Conservation (phyloP, 2,797 vertebrate genomes). For the Rhodeus uyekii region DNA sequence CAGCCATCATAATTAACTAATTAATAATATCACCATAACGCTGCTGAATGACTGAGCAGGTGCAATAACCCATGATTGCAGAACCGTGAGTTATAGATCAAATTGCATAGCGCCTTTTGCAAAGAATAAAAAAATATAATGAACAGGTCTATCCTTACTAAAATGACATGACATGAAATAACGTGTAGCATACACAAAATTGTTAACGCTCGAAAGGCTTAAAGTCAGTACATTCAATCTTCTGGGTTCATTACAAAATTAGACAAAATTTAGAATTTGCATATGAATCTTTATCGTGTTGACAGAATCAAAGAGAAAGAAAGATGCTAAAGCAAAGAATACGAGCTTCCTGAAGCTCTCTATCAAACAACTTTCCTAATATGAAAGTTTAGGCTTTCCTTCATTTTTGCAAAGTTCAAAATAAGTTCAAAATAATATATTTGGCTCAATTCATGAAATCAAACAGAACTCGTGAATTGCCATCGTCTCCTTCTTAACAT, state of each 20-base stretch:
- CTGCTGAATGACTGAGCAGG: not conserved
- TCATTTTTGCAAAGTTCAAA: not conserved
- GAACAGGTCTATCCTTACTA: not conserved
- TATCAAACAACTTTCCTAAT: not conserved
- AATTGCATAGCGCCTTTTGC: not conserved
- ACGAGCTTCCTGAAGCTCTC: too few species aligned
- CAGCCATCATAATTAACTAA: not conserved
- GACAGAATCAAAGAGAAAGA: too few species aligned
- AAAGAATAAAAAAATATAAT: accelerated
- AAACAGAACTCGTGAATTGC: not conserved
- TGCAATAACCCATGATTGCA: not conserved
- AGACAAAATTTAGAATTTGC: not conserved
- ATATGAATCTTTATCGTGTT: too few species aligned
- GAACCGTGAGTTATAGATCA: too few species aligned
- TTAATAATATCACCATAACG: too few species aligned
- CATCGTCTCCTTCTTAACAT: not conserved
- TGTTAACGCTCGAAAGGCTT: not conserved
- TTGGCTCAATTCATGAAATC: not conserved
- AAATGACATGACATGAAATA: not conserved
- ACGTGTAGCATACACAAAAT: too few species aligned
- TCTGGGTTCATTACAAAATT: not conserved
- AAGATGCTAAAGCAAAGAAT: too few species aligned
- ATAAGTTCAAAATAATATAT: not conserved
- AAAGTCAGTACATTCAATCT: not conserved
- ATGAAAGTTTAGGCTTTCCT: too few species aligned